These are phyloP conservation scores for Troides oblongomaculatus DNA, from an alignment of 2,888 invertebrate genomes.

Conservation along the genomic window DNA sequence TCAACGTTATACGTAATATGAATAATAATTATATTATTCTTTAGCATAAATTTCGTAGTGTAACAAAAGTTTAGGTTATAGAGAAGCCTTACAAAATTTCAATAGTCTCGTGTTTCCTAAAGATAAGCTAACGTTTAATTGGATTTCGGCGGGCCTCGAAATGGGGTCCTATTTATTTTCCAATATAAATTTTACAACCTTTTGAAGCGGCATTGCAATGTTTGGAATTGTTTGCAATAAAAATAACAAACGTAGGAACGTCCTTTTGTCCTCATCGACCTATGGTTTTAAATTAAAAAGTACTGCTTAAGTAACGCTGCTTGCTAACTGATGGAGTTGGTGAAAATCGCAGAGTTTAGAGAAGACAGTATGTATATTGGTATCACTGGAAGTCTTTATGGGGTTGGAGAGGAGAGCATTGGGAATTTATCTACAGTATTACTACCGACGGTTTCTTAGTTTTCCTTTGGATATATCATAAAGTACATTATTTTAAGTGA, in stretches of 20 bases:
- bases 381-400: no score
- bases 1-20: no score
- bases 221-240: constrained; percentile 12
- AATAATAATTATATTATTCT: no score
- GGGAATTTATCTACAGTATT: no score
- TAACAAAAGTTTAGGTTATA: constrained; percentile 25
- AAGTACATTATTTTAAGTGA: no score
- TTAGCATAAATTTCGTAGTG: not conserved
- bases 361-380: no score
- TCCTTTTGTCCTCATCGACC: not conserved
- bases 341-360: not conserved
- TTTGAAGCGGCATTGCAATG: constrained; percentile 10
- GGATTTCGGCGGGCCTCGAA: constrained; percentile 34
- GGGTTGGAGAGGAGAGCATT: no score
- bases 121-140: constrained; percentile 38
- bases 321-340: no score
- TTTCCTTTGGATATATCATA: no score
- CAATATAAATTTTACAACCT: constrained; percentile 24
- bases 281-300: not conserved
- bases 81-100: constrained; percentile 33
- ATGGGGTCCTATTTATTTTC: constrained; percentile 24
- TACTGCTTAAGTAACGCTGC: not conserved
- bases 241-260: not conserved
- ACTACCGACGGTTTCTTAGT: no score
- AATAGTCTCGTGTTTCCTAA: constrained; percentile 35